phyloP scores from a whole-genome alignment of 2,797 vertebrate genomes.

The Varecia variegata region DNA sequence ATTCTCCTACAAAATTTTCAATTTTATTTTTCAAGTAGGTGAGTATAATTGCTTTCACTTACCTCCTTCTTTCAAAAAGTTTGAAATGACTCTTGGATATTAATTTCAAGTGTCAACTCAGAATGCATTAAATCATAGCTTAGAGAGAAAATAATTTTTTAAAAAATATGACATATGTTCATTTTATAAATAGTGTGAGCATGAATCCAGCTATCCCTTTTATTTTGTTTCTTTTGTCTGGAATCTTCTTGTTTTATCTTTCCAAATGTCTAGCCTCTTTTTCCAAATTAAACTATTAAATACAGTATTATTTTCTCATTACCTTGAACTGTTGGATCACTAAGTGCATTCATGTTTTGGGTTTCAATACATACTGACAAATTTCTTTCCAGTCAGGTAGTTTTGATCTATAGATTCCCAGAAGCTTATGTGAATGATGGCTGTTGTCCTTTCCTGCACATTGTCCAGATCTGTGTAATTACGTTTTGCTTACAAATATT shows the following conservation, averaged over 20 bases:
- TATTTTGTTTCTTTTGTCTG: neutral
- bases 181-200: neutral
- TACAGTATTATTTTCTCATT: neutral
- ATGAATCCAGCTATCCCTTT: neutral
- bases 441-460: neutral
- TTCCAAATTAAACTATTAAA: neutral
- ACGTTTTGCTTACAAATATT: neutral
- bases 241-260: neutral
- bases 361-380: neutral
- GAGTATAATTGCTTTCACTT: neutral
- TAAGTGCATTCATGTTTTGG: neutral
- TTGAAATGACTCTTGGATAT: neutral
- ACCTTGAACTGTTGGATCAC: neutral
- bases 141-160: neutral
- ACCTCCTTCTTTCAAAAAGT: neutral
- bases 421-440: neutral
- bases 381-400: neutral
- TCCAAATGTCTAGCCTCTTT: neutral
- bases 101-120: neutral
- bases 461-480: neutral
- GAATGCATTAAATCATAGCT: neutral
- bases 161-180: neutral
- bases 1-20: neutral
- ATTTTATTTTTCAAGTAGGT: neutral
- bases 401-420: neutral